Percentiles rank a stretch among this genome's conserved stretches.
Conservation (phyloP, 1,140 invertebrate species). For the Cotesia glomerata region DNA sequence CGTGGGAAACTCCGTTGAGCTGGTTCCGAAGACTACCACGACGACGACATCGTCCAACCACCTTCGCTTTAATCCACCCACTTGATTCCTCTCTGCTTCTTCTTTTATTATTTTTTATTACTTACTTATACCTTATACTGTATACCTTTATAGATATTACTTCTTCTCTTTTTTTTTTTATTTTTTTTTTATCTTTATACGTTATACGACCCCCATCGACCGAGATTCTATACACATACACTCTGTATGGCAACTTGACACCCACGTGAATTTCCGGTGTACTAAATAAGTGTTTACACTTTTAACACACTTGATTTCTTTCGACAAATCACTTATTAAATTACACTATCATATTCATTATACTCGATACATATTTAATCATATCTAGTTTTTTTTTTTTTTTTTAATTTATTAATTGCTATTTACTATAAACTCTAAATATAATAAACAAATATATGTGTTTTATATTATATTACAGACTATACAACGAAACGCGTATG, state of each 20-base stretch:
- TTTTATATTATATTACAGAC: too few relatives aligned
- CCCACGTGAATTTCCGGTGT: conserved; percentile 34
- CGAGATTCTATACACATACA: conserved; percentile 20
- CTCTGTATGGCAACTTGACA: conserved; percentile 27
- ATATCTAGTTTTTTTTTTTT: too few relatives aligned
- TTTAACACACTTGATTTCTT: neutral
- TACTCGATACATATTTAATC: too few relatives aligned
- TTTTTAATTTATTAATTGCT: too few relatives aligned
- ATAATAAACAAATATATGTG: too few relatives aligned
- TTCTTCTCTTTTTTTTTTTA: conserved; percentile 25
- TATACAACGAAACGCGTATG: too few relatives aligned
- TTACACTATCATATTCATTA: neutral
- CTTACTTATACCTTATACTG: neutral
- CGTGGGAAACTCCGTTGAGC: conserved; percentile 54
- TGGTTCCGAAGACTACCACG: conserved; percentile 37
- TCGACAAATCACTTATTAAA: neutral
- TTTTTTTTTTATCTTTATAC: conserved; percentile 18
- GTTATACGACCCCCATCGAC: conserved; percentile 25
- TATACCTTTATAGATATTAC: neutral
- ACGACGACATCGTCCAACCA: conserved; percentile 26
- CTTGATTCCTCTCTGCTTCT: conserved; percentile 29
- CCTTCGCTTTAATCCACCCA: conserved; percentile 35
- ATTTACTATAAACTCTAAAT: too few relatives aligned
- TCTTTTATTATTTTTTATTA: neutral
- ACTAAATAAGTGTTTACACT: conserved; percentile 1